phyloP scores from a whole-genome alignment of 2,113 vertebrate species.

The Dryoscopus gambensis region DNA sequence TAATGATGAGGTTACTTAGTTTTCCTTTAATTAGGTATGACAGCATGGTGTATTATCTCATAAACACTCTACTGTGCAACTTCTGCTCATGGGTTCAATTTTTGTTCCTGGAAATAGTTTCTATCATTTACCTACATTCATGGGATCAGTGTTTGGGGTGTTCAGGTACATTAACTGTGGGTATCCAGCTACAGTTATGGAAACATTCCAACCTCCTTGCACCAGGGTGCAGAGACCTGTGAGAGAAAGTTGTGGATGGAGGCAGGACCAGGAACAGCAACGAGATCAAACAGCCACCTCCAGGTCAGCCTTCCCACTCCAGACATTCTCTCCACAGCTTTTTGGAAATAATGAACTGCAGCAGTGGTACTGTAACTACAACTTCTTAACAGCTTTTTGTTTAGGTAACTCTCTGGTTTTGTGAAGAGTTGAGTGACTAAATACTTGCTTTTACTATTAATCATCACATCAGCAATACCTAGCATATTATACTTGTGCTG shows the following conservation, averaged over 20 bases:
- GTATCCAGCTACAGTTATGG: neutral
- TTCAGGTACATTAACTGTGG: neutral
- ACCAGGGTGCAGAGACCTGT: neutral
- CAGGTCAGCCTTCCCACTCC: neutral
- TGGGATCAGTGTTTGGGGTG: neutral
- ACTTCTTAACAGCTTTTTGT: neutral
- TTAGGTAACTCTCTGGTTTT: neutral
- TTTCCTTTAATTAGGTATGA: neutral
- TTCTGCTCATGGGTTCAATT: neutral
- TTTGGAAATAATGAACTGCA: neutral
- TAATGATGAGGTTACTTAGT: neutral
- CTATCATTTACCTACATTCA: rapidly evolving
- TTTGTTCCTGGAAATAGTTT: neutral
- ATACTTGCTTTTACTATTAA: neutral
- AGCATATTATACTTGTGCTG: neutral
- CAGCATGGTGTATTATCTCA: neutral
- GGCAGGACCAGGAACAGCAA: neutral
- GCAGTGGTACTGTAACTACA: neutral
- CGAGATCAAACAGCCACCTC: neutral
- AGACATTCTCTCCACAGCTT: neutral
- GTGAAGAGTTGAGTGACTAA: neutral
- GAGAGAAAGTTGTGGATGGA: neutral
- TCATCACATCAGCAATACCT: neutral
- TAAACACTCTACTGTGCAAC: neutral
- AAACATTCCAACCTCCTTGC: neutral